phyloP scores from a whole-genome alignment of 2,888 invertebrate genomes.

The Athetis lepigone region DNA sequence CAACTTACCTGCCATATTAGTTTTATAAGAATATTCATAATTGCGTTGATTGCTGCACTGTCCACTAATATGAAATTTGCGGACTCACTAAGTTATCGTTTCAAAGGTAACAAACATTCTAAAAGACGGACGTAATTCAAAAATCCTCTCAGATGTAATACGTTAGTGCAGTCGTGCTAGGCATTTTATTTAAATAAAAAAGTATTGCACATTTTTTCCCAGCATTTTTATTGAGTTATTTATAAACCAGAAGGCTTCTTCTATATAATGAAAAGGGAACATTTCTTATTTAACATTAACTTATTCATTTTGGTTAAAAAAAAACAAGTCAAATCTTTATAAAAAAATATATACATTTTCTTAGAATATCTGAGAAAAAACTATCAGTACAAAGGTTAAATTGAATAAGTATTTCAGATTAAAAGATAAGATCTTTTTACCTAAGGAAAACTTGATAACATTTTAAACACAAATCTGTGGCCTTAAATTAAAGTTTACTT shows the following conservation, averaged over 20 bases:
- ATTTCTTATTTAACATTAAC: background rate
- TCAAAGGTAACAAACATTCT: too few relatives aligned
- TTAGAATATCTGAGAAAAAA: background rate
- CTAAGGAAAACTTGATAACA: background rate
- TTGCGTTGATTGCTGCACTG: too few relatives aligned
- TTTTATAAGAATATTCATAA: too few relatives aligned
- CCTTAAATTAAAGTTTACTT: background rate
- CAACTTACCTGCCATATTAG: too few relatives aligned
- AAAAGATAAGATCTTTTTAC: background rate
- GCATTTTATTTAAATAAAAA: too few relatives aligned
- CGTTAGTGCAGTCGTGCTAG: too few relatives aligned
- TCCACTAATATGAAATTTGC: too few relatives aligned
- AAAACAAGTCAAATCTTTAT: background rate
- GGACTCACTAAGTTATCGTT: too few relatives aligned
- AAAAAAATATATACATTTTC: background rate
- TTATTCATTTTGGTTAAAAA: background rate
- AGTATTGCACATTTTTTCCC: constrained; percentile 16
- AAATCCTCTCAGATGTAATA: too few relatives aligned
- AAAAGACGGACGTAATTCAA: too few relatives aligned
- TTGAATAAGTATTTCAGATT: too few relatives aligned
- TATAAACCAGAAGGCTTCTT: background rate
- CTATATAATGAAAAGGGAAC: constrained; percentile 9
- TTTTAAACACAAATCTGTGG: background rate
- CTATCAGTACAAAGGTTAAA: background rate
- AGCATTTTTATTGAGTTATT: constrained; percentile 5